These are phyloP conservation scores for Drosophila asahinai DNA, from an alignment of 1,140 invertebrate genomes.

Conservation along the genomic window DNA sequence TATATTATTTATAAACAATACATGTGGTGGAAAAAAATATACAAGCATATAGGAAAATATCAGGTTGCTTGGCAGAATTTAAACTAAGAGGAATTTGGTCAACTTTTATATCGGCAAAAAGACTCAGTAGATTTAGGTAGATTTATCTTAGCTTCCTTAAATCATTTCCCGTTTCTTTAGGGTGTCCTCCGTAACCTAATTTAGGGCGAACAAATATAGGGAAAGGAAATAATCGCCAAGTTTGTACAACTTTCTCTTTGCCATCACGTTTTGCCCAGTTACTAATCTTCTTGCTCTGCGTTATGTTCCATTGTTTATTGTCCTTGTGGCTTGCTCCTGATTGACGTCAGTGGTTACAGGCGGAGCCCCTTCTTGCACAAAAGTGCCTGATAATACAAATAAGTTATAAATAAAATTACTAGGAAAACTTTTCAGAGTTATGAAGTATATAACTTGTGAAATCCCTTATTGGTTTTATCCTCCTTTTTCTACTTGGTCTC, in stretches of 20 bases:
- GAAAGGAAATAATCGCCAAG: background rate
- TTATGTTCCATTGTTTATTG: background rate
- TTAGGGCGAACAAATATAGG: background rate
- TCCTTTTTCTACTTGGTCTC: no score
- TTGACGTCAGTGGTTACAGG: background rate
- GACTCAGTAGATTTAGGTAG: background rate
- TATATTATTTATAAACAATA: constrained; percentile 6
- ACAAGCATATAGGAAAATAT: background rate
- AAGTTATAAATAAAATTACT: no score
- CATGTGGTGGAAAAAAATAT: no score
- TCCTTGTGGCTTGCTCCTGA: background rate
- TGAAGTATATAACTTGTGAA: no score
- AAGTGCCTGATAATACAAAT: no score
- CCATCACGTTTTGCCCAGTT: background rate
- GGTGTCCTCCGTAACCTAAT: background rate
- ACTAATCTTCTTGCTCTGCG: background rate
- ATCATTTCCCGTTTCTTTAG: background rate
- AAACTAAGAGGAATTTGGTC: background rate
- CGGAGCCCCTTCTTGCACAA: no score
- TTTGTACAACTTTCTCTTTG: background rate
- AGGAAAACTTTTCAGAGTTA: background rate
- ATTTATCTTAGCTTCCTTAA: background rate
- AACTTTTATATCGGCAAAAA: background rate
- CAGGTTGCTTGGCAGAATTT: background rate
- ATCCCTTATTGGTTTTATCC: background rate